Evolutionary conservation across 2,888 invertebrate genomes (phyloP).

Genomic region (Dasypolia templi): DNA sequence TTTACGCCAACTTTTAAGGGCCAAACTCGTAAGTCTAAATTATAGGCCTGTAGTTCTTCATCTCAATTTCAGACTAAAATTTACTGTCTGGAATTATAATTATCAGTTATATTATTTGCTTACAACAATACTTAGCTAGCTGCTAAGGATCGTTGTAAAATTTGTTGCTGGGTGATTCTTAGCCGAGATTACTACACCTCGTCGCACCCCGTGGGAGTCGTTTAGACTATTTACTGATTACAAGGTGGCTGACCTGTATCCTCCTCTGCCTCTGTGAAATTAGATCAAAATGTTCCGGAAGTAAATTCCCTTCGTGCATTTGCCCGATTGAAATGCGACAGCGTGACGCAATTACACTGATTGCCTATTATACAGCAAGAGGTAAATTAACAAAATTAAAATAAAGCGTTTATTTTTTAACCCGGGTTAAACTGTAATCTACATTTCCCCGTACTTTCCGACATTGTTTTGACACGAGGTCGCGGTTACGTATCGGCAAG

Average conservation of each 20-base stretch:
- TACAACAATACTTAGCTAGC: conserved; percentile 28
- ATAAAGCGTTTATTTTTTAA: conserved; percentile 34
- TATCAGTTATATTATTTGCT: conserved; percentile 38
- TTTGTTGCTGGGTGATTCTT: conserved; percentile 41
- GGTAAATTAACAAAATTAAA: conserved; percentile 41
- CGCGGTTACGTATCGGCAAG: conserved; percentile 56
- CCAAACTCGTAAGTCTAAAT: conserved; percentile 40
- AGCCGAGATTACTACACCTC: conserved; percentile 32
- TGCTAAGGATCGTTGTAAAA: conserved; percentile 38
- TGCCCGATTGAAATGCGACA: conserved; percentile 28
- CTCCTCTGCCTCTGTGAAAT: conserved; percentile 20
- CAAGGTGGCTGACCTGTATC: neutral
- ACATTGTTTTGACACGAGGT: conserved; percentile 60
- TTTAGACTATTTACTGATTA: conserved; percentile 45
- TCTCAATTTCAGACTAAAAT: conserved; percentile 54
- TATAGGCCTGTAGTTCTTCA: conserved; percentile 39
- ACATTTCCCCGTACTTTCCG: conserved; percentile 39
- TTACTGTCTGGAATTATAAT: conserved; percentile 49
- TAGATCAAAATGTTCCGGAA: conserved; percentile 24
- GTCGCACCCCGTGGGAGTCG: conserved; percentile 9
- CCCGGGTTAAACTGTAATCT: conserved; percentile 42
- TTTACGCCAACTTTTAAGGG: conserved; percentile 23
- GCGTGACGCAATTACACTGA: conserved; percentile 30
- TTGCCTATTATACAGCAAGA: conserved; percentile 21
- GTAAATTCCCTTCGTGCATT: conserved; percentile 9